Base-by-base conservation (phyloP, 2,113 vertebrate genomes). In the Chaetops frenatus region DNA sequence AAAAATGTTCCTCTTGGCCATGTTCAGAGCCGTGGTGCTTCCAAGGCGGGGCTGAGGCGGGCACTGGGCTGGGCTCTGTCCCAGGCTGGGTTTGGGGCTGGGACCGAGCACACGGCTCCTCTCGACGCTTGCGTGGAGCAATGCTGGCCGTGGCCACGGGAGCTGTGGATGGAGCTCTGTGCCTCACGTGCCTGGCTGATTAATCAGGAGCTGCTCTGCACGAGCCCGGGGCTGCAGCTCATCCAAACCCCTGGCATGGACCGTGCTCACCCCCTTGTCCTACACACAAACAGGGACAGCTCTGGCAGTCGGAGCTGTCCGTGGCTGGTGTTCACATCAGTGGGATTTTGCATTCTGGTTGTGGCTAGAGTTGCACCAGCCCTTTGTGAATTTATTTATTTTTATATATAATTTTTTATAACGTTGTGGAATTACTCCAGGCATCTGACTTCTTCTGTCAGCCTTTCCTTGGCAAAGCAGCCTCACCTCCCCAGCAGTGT, bases 391-490 rank as follows among this genome's bases (percentile, higher is more conserved):
- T 50, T 35, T 14, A 3, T 22, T 47, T 54, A 11, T 36, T 61
- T 47, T 17, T 15, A 3, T 65, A 25, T 38, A 40, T 22, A n/a
- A n/a, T 38, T 24, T 36, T 81, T 53, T 70, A 35, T 6, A 56
- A 18, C 7, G 6, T 2, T 40, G 13, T 96, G 88, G 82, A 92
- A 76, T 76, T 70, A 88, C 27, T 90, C 78, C 92, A 95, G 57
- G 81, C 91, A 78, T 94, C 92, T 93, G 82, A 91, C 69, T 92
- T 60, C 47, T 27, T 70, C 62, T 58, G 64, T 96, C 73, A 90
- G 90, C 73, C 90, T 86, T 88, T 88, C 81, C 90, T 92, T 97
- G 95, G 94, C 92, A 92, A 33, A 78, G 73, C n/a, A 29, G 84
- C n/a, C 48, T 86, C n/a, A 79, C 81, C 80, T 90, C 95, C 90